Evolutionary conservation across 2,113 vertebrate genomes (phyloP).

Genomic region (Colistium nudipinnis): DNA sequence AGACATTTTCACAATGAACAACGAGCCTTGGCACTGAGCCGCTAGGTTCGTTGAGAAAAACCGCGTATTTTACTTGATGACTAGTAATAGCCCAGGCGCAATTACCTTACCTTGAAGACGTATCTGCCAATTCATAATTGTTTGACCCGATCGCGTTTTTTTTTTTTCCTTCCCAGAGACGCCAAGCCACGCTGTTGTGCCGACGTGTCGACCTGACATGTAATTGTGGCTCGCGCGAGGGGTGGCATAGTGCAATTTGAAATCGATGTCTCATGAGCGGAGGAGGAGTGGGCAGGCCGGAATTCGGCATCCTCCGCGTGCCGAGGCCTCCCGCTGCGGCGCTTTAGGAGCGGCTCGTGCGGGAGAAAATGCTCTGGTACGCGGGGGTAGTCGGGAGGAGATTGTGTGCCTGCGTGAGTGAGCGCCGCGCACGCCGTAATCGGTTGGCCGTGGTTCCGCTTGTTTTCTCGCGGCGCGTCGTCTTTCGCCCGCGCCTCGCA

Average conservation of each 20-base stretch:
- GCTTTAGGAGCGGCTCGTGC: slow-evolving; percentile 35
- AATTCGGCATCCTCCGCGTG: slow-evolving; percentile 11
- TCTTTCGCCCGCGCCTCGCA: slow-evolving; percentile 60
- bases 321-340: slow-evolving; percentile 35
- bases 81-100: neutral
- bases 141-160: too few relatives aligned
- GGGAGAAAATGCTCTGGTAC: slow-evolving; percentile 28
- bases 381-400: slow-evolving; percentile 59
- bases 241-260: neutral
- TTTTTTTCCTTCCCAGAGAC: too few relatives aligned
- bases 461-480: slow-evolving; percentile 67
- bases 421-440: slow-evolving; percentile 68
- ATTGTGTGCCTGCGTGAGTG: slow-evolving; percentile 70
- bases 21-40: neutral
- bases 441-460: slow-evolving; percentile 67
- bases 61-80: neutral
- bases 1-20: neutral
- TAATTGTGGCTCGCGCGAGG: neutral
- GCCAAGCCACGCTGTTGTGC: too few relatives aligned
- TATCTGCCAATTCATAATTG: neutral
- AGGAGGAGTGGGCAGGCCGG: slow-evolving; percentile 23
- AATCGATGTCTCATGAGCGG: slow-evolving; percentile 2
- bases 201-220: neutral
- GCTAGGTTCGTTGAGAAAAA: neutral
- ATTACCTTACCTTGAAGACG: neutral